Percentiles rank a stretch among this genome's conserved stretches.
These are phyloP conservation scores for Leuciscus waleckii DNA, from an alignment of 2,797 vertebrate species.

Conservation along the genomic window DNA sequence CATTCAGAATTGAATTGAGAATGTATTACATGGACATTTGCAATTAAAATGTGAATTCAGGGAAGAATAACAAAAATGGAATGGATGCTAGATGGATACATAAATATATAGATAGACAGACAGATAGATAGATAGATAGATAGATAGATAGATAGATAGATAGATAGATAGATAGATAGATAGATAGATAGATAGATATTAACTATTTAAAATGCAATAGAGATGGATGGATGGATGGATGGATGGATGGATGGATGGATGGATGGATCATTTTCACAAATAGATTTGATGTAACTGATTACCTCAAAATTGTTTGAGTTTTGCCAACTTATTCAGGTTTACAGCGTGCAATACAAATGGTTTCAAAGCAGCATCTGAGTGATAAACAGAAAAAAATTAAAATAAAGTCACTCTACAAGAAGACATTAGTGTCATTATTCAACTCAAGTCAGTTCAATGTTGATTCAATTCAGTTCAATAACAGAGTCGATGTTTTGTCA, in stretches of 20 bases:
- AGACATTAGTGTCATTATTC: neutral
- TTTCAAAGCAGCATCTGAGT: no score
- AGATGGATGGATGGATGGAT: neutral
- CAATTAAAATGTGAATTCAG: neutral
- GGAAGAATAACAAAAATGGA: neutral
- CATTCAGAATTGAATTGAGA: neutral
- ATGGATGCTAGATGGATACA: neutral
- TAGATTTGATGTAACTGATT: no score
- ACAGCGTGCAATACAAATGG: neutral
- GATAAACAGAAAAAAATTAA: neutral
- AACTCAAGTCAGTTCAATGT: neutral
- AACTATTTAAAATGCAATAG: no score
- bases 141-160: neutral
- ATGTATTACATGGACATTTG: no score
- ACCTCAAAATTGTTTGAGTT: no score
- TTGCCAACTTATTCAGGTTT: no score
- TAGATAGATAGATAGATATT: no score
- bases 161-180: fast-evolving
- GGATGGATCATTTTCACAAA: no score
- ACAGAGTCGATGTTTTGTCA: neutral
- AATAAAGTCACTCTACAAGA: no score
- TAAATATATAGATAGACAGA: no score
- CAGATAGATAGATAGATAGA: neutral
- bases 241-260: no score
- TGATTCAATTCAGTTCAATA: neutral